Evolutionary conservation across 2,797 vertebrate species (phyloP), one percentile per base, ranked within the genome.

Genomic region (Tauraco hartlaubi): DNA sequence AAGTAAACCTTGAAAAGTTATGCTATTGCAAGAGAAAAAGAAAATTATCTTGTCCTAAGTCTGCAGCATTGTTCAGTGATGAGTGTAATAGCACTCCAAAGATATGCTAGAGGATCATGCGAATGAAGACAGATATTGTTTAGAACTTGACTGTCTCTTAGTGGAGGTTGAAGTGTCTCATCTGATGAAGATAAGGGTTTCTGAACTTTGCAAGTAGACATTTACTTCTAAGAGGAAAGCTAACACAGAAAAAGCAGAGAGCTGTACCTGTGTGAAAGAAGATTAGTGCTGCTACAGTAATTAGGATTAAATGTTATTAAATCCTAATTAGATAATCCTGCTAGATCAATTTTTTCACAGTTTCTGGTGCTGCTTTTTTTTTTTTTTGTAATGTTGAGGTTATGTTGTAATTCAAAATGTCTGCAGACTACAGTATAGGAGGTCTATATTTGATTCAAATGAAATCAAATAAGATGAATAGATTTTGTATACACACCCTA

Each of bases 1-100:
- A 88, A 78, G 43, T 66, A 92, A 88, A 89, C 31, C 19, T 52
- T 74, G 29, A 80, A 64, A 91, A 89, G 15, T 63, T 94, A 35
- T 7, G 28, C 43, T 77, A 41, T 91, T 58, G 28, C 76, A 90
- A 90, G 62, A 83, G 20, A 26, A 69, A 59, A 73, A 79, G 71
- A 54, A 29, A 52, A 20, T 5, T 26, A 46, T 35, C 73, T 78
- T 5, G 0, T 58, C 14, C 15, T 39, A 73, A 91, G 96, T 96
- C 96, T 96, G 94, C 95, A 96, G 94, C 96, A 96, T 94, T 96
- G 92, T 90, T 97, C 96, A 96, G 93, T 94, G 94, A 94, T 96
- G 94, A 84, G 19, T 59, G 26, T 77, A 68, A 92, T 37, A 89
- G 23, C 68, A 81, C 43, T 72, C 52, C 51, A 85, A 83, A 88